Percentiles rank a stretch among this genome's conserved stretches.
phyloP scores from a whole-genome alignment of 2,113 vertebrate genomes.

The Dasyurus viverrinus region DNA sequence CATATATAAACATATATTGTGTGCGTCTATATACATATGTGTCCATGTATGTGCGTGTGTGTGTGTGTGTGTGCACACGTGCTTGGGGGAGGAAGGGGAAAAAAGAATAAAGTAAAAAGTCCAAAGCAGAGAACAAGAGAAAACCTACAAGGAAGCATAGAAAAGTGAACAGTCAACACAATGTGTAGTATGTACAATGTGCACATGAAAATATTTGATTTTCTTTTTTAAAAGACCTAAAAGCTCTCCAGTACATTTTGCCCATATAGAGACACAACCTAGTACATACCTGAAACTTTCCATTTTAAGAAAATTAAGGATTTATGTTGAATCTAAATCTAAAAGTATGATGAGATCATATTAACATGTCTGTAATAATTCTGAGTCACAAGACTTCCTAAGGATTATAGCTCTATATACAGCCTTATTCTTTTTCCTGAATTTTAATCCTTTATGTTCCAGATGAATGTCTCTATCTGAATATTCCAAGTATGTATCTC shows the following conservation, averaged over 20 bases:
- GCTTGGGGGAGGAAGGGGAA: too few species aligned
- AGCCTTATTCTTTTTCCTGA: neutral
- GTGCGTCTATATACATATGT: too few species aligned
- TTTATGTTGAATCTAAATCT: neutral
- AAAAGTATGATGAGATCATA: neutral
- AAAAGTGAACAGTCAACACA: too few species aligned
- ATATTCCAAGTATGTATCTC: neutral
- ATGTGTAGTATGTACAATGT: too few species aligned
- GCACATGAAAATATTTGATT: too few species aligned
- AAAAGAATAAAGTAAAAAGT: too few species aligned
- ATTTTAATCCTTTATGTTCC: neutral
- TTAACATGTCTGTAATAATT: constrained; percentile 1
- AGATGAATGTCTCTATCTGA: neutral
- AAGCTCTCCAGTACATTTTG: constrained; percentile 9
- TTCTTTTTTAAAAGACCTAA: neutral
- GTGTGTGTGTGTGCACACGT: too few species aligned
- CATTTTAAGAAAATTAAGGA: neutral
- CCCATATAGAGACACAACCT: neutral
- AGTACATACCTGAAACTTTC: constrained; percentile 3
- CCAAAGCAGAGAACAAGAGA: too few species aligned
- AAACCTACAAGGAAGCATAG: too few species aligned
- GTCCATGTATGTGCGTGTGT: too few species aligned
- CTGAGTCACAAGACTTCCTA: neutral
- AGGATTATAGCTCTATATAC: neutral
- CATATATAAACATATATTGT: too few species aligned